Conservation (phyloP, 2,113 vertebrate species). For the Eleginops maclovinus region DNA sequence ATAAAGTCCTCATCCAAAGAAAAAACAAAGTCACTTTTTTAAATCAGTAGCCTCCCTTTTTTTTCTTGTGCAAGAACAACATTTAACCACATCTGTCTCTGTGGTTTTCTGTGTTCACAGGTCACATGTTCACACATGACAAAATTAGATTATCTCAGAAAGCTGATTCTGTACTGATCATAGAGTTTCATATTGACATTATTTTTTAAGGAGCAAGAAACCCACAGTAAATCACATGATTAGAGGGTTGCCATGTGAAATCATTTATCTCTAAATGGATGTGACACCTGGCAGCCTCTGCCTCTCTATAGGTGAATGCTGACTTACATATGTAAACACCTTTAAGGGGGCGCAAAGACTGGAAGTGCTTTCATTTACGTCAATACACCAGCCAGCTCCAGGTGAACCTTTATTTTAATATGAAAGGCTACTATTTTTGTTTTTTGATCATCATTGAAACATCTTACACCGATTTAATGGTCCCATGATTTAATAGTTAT, state of each 20-base stretch:
- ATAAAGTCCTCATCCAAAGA: no score
- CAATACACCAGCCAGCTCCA: background rate
- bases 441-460: background rate
- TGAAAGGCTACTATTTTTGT: no score
- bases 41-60: background rate
- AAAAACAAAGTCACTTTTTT: background rate
- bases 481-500: background rate
- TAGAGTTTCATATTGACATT: background rate
- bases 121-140: no score
- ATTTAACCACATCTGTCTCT: background rate
- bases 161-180: background rate
- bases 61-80: background rate
- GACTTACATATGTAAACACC: no score
- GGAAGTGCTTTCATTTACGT: background rate
- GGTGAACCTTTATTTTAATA: background rate
- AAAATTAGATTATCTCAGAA: background rate
- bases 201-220: constrained; percentile 25
- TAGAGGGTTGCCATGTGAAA: background rate
- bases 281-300: no score
- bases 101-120: background rate
- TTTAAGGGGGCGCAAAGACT: no score
- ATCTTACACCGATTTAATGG: background rate
- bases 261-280: background rate
- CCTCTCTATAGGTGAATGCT: no score
- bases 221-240: constrained; percentile 23